Evolutionary conservation across 2,888 invertebrate species (phyloP), one percentile per base, ranked within the genome.

Genomic region (Choreutis nemorana): DNA sequence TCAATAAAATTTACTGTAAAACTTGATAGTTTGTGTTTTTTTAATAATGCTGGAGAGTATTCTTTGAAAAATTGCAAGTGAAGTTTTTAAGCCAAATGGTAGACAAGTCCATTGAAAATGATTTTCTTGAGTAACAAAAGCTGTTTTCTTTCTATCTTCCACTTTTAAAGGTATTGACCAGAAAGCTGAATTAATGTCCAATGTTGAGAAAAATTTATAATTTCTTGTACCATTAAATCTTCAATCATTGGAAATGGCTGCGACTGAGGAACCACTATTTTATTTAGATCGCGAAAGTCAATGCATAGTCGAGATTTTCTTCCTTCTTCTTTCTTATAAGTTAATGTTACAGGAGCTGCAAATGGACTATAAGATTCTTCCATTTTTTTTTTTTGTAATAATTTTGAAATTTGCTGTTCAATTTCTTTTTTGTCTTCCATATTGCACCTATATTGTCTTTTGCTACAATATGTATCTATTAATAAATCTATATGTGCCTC

Each of bases 121-220:
- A 9, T 45, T 39, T 28, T 42, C 33, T 28, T 32, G 34, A n/a
- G 44, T 46, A n/a, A n/a, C 6, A 41, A 30, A 32, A 41, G 45
- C 27, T 5, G 40, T 44, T 34, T 47, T 47, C 16, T 37, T 21
- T 35, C 35, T 42, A 34, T 45, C 44, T 35, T 39, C 28, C 23
- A 37, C 33, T 32, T 36, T 26, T 18, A 43, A 26, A 14, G 45
- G 43, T 14, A 47, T 47, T 26, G 45, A 49, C 46, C 49, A 49
- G 32, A 50, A 50, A n/a, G 44, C 48, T 14, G 42, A 44, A 28
- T 49, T 50, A 36, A 21, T 16, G 44, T 42, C 23, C 23, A n/a
- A n/a, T 10, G 23, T 22, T 4, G 9, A 8, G 23, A 22, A 22
- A 5, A 5, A 22, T n/a, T 5, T n/a, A 4, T 4, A 22, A n/a